Base-by-base conservation (phyloP, 2,888 invertebrate genomes). In the Ormyrus labotus region DNA sequence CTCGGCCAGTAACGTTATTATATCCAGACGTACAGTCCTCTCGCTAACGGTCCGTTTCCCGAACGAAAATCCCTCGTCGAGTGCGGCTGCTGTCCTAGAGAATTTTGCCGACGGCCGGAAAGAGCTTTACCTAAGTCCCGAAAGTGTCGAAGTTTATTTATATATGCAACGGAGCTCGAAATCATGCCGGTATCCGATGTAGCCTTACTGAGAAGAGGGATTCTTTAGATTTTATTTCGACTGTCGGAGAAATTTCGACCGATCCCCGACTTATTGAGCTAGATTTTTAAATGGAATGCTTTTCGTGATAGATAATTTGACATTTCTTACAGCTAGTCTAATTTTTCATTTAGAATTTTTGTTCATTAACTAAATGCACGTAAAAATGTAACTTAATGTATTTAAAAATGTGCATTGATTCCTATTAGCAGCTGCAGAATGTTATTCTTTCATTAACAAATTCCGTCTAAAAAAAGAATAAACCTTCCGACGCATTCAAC, bases 1-100 rank as follows among this genome's bases (percentile, higher is more conserved):
- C 47, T 64, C 53, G 51, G 63, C 63, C 71, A 45, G 53, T 67
- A 78, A 78, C 70, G 71, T 64, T 79, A 72, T 79, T 78, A 76
- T 64, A 76, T 63, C 64, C 68, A 65, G 69, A 65, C 58, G 53
- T 55, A 64, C 64, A 9, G 34, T 34, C 19, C 50, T 10, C 70
- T 10, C 70, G 34, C 76, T 81, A 68, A 73, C 76, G 68, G 67
- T 65, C 63, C 69, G 9, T 13, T 55, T n/a, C 51, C 53, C 34
- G n/a, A 34, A 10, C 34, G 53, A 71, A 79, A 79, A 79, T 74
- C 70, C 75, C 45, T 60, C 58, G 60, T 34, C 34, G 34, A 58
- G 63, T 13, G 58, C 11, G 34, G 19, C 55, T 63, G 53, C 10
- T 50, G 45, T 75, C 58, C 67, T 11, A 1, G 67, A 60, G 57